Conservation (phyloP, 2,113 vertebrate genomes). For the Callochromis pleurospilus region DNA sequence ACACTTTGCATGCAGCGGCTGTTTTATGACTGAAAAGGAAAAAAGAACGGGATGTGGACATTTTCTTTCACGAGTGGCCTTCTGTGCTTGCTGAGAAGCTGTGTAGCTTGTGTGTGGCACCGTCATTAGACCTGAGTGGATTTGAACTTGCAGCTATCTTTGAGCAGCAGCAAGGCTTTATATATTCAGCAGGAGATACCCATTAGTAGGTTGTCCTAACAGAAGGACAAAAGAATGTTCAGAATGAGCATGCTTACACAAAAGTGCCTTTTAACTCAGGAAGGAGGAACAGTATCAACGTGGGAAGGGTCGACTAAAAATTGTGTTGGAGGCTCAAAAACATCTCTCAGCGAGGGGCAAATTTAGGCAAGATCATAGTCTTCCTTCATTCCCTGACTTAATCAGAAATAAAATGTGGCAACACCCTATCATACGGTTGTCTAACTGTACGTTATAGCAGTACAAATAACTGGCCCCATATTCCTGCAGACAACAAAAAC, state of each 20-base stretch:
- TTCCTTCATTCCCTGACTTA: neutral
- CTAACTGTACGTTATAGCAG: no score
- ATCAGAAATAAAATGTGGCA: neutral
- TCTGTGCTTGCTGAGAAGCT: neutral
- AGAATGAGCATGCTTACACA: neutral
- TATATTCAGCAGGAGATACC: neutral
- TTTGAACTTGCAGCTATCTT: neutral
- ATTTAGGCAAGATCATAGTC: neutral
- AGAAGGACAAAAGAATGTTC: neutral
- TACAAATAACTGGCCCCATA: neutral
- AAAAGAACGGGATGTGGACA: neutral
- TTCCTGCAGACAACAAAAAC: neutral
- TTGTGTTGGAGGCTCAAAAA: neutral
- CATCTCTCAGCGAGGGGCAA: accelerated
- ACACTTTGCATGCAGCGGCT: neutral
- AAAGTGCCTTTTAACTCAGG: neutral
- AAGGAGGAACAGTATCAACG: neutral
- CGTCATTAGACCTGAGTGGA: neutral
- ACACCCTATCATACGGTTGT: no score
- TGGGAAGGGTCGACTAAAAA: neutral
- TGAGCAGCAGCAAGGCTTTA: neutral
- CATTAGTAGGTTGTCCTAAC: neutral
- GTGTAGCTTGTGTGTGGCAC: neutral
- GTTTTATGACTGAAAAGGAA: neutral
- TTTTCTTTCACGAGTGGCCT: neutral